Conservation (phyloP, 2,888 invertebrate species). For the Dryocosmus kuriphilus region DNA sequence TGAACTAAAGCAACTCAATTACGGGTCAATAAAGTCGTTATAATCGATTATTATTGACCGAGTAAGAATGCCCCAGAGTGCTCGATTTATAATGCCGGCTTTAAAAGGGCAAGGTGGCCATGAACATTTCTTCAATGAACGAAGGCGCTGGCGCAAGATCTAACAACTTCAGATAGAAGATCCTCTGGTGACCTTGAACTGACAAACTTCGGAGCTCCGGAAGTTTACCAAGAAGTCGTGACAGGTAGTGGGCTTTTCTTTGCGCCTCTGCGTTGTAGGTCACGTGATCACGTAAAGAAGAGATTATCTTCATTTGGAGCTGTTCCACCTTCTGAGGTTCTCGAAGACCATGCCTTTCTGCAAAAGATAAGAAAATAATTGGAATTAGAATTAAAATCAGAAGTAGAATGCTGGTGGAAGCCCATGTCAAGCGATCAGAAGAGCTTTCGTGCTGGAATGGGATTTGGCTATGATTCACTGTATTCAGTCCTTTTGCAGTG, state of each 20-base stretch:
- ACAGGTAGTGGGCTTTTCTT: conserved; percentile 95
- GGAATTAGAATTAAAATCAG: neutral
- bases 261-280: conserved; percentile 94
- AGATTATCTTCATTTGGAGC: conserved; percentile 97
- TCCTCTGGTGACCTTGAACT: conserved; percentile 95
- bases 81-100: conserved; percentile 45
- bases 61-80: conserved; percentile 49
- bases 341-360: conserved; percentile 95
- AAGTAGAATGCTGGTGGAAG: no score
- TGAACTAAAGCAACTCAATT: conserved; percentile 52
- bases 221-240: conserved; percentile 93
- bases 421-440: no score
- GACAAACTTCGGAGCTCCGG: conserved; percentile 95
- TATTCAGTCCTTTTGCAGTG: no score
- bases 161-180: conserved; percentile 95
- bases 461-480: no score
- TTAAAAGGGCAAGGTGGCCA: conserved; percentile 95
- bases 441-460: no score
- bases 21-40: conserved; percentile 47
- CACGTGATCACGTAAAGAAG: conserved; percentile 96
- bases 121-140: conserved; percentile 96
- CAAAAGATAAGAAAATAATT: conserved; percentile 43
- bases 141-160: conserved; percentile 95
- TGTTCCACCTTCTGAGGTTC: conserved; percentile 96
- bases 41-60: conserved; percentile 54